Base-by-base conservation (phyloP, 2,888 invertebrate species). In the Lasioglossum zephyrum region DNA sequence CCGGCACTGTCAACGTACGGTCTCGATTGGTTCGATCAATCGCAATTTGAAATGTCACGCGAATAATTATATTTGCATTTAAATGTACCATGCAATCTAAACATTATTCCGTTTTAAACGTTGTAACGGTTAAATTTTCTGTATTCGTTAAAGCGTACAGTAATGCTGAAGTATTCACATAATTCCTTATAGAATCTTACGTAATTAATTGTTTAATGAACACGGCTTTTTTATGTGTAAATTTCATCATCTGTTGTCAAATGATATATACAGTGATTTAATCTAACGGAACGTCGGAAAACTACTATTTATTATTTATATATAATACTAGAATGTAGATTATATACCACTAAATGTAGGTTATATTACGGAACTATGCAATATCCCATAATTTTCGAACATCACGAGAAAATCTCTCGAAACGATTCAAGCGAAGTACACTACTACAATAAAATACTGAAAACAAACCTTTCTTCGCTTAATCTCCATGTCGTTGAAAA, bases 401-500 rank as follows among this genome's bases (percentile, higher is more conserved):
- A 2, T 3, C 0, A 4, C 9, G 31, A 63, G 0, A 16, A 31
- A 18, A 63, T 26, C 5, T 6, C 31, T 63, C 26, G 9, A 39
- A 66, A 82, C 11, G 6, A 53, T 77, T 74, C 3, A 39, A 76
- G 79, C 53, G 72, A 26, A 41, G 36, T 75, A 63, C 36, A 16
- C 22, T 66, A 73, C 22, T 60, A 75, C 72, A 49, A 70, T n/a
- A 70, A 63, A 85, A 80, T 60, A 18, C 11, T 75, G 26, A 31
- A 72, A 80, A 91, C 91, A 60, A 85, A 92, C 92, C 91, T 92
- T 92, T 81, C 93, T 88, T 75, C 75, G 89, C 36, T 90, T 90
- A 53, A 92, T 81, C 75, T 86, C 90, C 93, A 92, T 93, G 36
- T 72, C 66, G 75, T 57, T 36, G 31, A 60, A 49, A 79, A 66